These are phyloP conservation scores for Erinaceus europaeus DNA, from an alignment of 2,113 vertebrate species.

Conservation along the genomic window DNA sequence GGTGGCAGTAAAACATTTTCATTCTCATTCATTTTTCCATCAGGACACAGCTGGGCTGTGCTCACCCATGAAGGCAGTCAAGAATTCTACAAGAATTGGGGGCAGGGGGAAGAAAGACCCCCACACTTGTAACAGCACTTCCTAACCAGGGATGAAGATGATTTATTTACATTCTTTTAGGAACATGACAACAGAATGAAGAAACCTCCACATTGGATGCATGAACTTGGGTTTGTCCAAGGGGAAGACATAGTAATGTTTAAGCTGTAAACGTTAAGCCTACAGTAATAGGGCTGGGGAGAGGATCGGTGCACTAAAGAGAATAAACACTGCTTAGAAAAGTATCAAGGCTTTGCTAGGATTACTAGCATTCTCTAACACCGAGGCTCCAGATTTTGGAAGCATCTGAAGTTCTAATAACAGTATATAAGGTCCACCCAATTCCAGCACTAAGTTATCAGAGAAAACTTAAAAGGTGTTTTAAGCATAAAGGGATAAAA, in stretches of 20 bases:
- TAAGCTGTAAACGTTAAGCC: background rate
- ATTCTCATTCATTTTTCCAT: background rate
- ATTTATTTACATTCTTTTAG: conserved; percentile 33
- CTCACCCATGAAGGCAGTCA: background rate
- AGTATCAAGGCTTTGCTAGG: background rate
- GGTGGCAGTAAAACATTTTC: background rate
- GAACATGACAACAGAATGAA: conserved; percentile 26
- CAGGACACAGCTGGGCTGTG: background rate
- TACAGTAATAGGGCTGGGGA: background rate
- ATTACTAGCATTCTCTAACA: background rate
- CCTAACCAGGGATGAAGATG: background rate
- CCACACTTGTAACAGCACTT: background rate
- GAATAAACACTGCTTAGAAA: background rate
- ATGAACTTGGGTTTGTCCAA: background rate
- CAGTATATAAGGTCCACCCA: background rate
- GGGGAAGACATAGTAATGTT: background rate
- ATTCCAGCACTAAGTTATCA: background rate
- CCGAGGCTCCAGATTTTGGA: background rate
- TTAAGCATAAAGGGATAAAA: background rate
- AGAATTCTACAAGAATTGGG: background rate
- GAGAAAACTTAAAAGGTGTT: background rate
- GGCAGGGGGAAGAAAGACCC: background rate
- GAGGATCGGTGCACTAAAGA: background rate
- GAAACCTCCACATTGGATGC: background rate
- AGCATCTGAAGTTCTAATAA: background rate